Conservation (phyloP, 2,888 invertebrate genomes). For the Heliconius charithonia region DNA sequence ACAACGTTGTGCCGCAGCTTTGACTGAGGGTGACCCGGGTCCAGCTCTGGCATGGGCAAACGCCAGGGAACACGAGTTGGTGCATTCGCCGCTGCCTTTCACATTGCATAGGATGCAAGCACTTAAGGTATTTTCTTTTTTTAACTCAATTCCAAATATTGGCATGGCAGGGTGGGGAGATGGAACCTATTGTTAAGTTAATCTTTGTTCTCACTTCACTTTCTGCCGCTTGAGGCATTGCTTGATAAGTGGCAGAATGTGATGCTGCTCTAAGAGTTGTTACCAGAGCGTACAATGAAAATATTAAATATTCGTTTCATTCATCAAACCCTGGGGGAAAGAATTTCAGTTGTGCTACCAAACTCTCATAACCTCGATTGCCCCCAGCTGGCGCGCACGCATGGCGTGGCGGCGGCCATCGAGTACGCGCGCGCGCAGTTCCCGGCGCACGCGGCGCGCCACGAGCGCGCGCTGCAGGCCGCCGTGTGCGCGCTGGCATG, state of each 20-base stretch:
- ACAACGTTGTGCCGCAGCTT: slow-evolving; percentile 93
- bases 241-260: no score
- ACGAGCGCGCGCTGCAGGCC: slow-evolving; percentile 76
- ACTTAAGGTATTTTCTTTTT: slow-evolving; percentile 61
- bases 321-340: no score
- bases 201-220: neutral
- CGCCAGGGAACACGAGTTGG: slow-evolving; percentile 88
- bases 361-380: no score
- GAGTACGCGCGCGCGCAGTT: slow-evolving; percentile 93
- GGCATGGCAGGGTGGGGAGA: neutral
- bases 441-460: slow-evolving; percentile 84
- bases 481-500: slow-evolving; percentile 78
- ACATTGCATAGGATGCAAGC: slow-evolving; percentile 78
- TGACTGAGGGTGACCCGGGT: slow-evolving; percentile 91
- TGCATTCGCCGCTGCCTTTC: slow-evolving; percentile 79
- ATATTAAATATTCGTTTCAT: no score
- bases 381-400: slow-evolving; percentile 64
- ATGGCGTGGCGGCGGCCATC: slow-evolving; percentile 92
- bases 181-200: neutral
- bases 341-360: no score
- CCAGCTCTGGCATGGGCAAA: slow-evolving; percentile 95
- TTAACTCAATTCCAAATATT: neutral
- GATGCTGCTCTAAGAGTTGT: no score
- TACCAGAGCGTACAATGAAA: no score
- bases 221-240: no score